phyloP scores from a whole-genome alignment of 2,888 invertebrate genomes.

The Diabrotica balteata region DNA sequence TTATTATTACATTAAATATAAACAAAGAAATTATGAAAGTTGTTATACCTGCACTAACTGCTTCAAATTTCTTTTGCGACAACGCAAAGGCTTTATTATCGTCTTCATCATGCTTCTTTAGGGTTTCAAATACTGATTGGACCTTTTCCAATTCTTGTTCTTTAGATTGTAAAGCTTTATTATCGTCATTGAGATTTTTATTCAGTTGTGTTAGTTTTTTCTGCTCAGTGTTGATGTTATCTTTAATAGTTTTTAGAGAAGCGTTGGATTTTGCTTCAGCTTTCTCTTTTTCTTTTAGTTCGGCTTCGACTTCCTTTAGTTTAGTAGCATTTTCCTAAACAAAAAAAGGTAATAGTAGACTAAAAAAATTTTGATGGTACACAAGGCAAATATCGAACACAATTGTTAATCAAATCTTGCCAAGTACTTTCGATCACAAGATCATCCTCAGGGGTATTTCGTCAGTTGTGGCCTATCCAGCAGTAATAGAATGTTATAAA shows the following conservation, averaged over 20 bases:
- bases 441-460: no score
- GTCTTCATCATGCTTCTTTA: slow-evolving; percentile 71
- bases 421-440: no score
- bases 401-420: no score
- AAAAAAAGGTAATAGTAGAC: no score
- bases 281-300: slow-evolving; percentile 70
- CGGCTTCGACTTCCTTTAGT: slow-evolving; percentile 69
- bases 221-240: slow-evolving; percentile 71
- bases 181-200: slow-evolving; percentile 74
- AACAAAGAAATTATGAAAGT: slow-evolving; percentile 58
- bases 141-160: slow-evolving; percentile 67
- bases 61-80: slow-evolving; percentile 83
- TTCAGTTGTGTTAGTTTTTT: slow-evolving; percentile 73
- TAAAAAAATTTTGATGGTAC: no score
- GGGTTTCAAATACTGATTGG: slow-evolving; percentile 70
- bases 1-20: background rate
- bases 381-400: no score
- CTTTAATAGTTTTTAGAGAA: slow-evolving; percentile 69
- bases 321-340: slow-evolving; percentile 70
- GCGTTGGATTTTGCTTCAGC: slow-evolving; percentile 72
- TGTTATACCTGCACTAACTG: slow-evolving; percentile 42
- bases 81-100: slow-evolving; percentile 73
- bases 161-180: slow-evolving; percentile 67
- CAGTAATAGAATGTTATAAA: no score
- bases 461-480: no score